Conservation (phyloP, 2,888 invertebrate genomes). For the Nowickia ferox region DNA sequence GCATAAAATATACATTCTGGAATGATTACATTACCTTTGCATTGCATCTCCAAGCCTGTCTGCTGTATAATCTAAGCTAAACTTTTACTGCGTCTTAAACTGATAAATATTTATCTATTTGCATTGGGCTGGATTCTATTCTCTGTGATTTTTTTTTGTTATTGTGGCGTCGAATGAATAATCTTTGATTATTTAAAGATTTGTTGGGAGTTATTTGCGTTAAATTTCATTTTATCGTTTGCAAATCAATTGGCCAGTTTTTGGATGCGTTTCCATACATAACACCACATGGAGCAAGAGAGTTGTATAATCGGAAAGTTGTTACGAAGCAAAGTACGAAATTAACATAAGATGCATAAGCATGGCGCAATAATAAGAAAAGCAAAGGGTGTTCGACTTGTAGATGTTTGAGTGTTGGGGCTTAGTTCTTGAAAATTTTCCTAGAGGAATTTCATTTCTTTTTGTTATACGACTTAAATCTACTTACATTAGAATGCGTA, state of each 20-base stretch:
- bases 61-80: slow-evolving; percentile 47
- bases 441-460: too few species aligned
- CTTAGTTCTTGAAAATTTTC: too few species aligned
- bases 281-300: slow-evolving; percentile 53
- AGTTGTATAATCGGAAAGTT: slow-evolving; percentile 56
- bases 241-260: slow-evolving; percentile 60
- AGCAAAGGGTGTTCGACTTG: slow-evolving; percentile 14
- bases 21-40: slow-evolving; percentile 53
- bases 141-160: slow-evolving; percentile 10
- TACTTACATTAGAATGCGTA: too few species aligned
- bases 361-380: slow-evolving; percentile 29
- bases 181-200: slow-evolving; percentile 59
- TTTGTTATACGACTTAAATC: too few species aligned
- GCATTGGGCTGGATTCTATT: slow-evolving; percentile 28
- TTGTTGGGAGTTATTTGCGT: slow-evolving; percentile 27
- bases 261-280: slow-evolving; percentile 42
- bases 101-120: slow-evolving; percentile 63
- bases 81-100: slow-evolving; percentile 27
- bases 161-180: slow-evolving; percentile 17
- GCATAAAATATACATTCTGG: slow-evolving; percentile 44
- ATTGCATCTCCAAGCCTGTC: slow-evolving; percentile 33
- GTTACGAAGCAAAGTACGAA: slow-evolving; percentile 18
- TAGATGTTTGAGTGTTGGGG: neutral
- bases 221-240: slow-evolving; percentile 43
- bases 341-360: slow-evolving; percentile 48